Percentiles rank a stretch among this genome's conserved stretches.
phyloP scores from a whole-genome alignment of 2,888 invertebrate species.

The Agrenia bidenticulata region DNA sequence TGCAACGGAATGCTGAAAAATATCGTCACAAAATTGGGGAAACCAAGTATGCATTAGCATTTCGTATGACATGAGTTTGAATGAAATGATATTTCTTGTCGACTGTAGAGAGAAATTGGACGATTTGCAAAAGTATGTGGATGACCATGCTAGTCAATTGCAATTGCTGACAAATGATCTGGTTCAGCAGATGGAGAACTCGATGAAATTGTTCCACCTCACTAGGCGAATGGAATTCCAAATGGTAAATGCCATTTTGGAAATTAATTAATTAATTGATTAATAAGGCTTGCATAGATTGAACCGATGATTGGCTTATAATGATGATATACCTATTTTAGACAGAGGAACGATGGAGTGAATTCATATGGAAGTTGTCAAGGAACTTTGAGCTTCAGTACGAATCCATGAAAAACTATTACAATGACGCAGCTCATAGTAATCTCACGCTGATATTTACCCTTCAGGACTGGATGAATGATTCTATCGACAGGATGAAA shows the following conservation, averaged over 20 bases:
- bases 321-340: slow-evolving; percentile 4
- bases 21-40: slow-evolving; percentile 36
- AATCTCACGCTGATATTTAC: slow-evolving; percentile 47
- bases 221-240: slow-evolving; percentile 36
- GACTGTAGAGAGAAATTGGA: slow-evolving; percentile 34
- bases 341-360: slow-evolving; percentile 43
- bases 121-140: slow-evolving; percentile 36
- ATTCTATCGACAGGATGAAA: slow-evolving; percentile 34
- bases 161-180: slow-evolving; percentile 28
- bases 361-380: slow-evolving; percentile 41
- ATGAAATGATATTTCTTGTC: not conserved
- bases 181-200: slow-evolving; percentile 34
- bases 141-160: slow-evolving; percentile 39
- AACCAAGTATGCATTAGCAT: slow-evolving; percentile 25
- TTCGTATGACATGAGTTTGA: not conserved
- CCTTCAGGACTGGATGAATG: slow-evolving; percentile 38
- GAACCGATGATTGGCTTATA: not conserved
- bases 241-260: slow-evolving; percentile 20
- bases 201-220: slow-evolving; percentile 29
- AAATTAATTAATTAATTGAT: not conserved
- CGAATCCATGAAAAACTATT: slow-evolving; percentile 45
- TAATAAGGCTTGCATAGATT: not conserved
- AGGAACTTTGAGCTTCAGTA: slow-evolving; percentile 42
- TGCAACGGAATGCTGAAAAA: slow-evolving; percentile 31
- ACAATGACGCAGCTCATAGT: slow-evolving; percentile 44